Conservation (phyloP, 2,888 invertebrate genomes). For the Caenorhabditis panamensis region DNA sequence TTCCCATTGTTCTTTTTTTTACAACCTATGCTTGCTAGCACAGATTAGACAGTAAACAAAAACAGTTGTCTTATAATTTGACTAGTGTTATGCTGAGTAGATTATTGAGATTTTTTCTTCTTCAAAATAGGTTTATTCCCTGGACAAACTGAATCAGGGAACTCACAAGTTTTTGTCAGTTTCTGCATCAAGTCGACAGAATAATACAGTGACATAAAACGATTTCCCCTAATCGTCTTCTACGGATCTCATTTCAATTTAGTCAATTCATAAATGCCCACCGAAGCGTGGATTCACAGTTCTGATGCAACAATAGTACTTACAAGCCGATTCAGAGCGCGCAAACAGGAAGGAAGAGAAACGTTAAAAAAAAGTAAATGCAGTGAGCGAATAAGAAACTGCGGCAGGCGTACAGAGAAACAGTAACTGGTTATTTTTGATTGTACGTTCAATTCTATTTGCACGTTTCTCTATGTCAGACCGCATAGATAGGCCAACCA, state of each 20-base stretch:
- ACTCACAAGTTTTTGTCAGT: too few species aligned
- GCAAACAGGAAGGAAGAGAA: conserved; percentile 19
- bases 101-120: too few species aligned
- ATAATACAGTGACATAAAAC: conserved; percentile 13
- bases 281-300: conserved; percentile 43
- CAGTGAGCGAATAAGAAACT: conserved; percentile 9
- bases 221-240: conserved; percentile 26
- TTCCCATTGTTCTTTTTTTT: conserved; percentile 1
- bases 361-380: conserved; percentile 10
- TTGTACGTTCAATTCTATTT: conserved; percentile 48
- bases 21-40: background rate
- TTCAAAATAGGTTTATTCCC: too few species aligned
- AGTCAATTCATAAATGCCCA: conserved; percentile 39
- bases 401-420: conserved; percentile 17
- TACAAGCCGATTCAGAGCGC: conserved; percentile 1
- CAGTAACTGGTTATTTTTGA: conserved; percentile 55
- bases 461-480: conserved; percentile 25
- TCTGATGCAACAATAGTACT: conserved; percentile 49
- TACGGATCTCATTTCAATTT: conserved; percentile 14
- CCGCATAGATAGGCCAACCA: conserved; percentile 9
- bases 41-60: too few species aligned
- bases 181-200: background rate
- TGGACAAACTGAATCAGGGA: too few species aligned
- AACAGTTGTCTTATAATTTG: too few species aligned
- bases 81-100: too few species aligned